phyloP scores from a whole-genome alignment of 2,113 vertebrate species.

The Crocuta crocuta region DNA sequence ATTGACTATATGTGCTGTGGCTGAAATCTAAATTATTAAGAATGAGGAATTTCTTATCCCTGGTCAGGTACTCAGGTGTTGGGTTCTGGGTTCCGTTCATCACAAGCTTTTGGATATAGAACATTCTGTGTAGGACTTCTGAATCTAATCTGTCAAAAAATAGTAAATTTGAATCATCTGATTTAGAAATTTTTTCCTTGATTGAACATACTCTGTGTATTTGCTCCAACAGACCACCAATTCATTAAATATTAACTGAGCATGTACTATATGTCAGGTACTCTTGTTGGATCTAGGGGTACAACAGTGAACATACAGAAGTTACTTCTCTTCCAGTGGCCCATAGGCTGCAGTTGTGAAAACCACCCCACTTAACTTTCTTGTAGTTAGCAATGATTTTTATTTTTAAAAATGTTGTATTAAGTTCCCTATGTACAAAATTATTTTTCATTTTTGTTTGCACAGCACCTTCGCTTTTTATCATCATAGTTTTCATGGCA shows the following conservation, averaged over 20 bases:
- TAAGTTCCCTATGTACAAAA: not conserved
- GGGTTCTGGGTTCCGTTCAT: not conserved
- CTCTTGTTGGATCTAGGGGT: not conserved
- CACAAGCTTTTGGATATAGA: not conserved
- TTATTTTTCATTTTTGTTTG: slow-evolving; percentile 21
- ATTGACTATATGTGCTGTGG: not conserved
- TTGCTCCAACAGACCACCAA: not conserved
- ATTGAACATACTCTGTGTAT: not conserved
- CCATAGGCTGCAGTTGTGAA: not conserved
- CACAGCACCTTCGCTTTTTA: not conserved
- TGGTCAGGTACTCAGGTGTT: not conserved
- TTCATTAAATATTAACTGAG: not conserved
- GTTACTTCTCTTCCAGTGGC: not conserved
- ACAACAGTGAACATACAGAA: not conserved
- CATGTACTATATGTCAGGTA: not conserved
- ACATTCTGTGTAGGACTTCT: not conserved
- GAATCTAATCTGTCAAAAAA: not conserved
- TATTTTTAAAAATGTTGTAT: not conserved
- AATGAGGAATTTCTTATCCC: not conserved
- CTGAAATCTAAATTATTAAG: not conserved
- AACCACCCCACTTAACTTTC: not conserved
- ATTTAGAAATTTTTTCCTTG: not conserved
- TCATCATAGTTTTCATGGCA: not conserved
- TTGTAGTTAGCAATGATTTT: not conserved
- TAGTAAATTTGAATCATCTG: not conserved